Base-by-base conservation (phyloP, 2,888 invertebrate genomes). In the Helicoverpa assulta region DNA sequence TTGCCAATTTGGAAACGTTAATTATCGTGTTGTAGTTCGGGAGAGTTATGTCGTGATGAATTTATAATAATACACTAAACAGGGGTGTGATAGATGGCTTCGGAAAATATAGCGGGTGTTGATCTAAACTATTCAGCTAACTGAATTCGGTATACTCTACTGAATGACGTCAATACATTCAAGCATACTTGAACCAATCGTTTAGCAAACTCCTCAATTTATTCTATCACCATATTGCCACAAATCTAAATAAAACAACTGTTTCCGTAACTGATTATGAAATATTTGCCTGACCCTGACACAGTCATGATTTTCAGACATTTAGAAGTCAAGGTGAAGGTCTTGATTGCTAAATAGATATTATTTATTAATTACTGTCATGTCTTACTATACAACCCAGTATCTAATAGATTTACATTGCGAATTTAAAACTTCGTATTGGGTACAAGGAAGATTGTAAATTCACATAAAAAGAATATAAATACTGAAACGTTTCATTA, bases 1-100 rank as follows among this genome's bases (percentile, higher is more conserved):
- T 83, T 82, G 85, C 85, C 83, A 83, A 84, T 76, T 74, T 73
- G 64, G 77, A 60, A 74, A 73, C 69, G 68, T 72, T 79, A 76
- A 79, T 77, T 79, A 67, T 71, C 68, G 56, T 70, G 64, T 47
- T 62, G 65, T 74, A 55, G 61, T 71, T 66, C 52, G 8, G 65
- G 61, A 51, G 21, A 47, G 47, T 79, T 67, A 64, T 51, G 55
- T 80, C 43, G 63, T 52, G 52, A 43, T 70, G 43, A 57, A 58
- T 67, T 80, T 80, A 76, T 76, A 67, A 63, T 75, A 66, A 68
- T 69, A 62, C 43, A 63, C 47, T 73, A 59, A 74, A 79, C 37
- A 66, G 61, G 52, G 37, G 19, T 47, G 58, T 47, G 52, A 40
- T 77, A 63, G 47, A 21, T 37, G 37, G 14, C 14, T 54, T 19